Evolutionary conservation across 2,113 vertebrate species (phyloP), one percentile per base, ranked within the genome.

Genomic region (Notiomystis cincta): DNA sequence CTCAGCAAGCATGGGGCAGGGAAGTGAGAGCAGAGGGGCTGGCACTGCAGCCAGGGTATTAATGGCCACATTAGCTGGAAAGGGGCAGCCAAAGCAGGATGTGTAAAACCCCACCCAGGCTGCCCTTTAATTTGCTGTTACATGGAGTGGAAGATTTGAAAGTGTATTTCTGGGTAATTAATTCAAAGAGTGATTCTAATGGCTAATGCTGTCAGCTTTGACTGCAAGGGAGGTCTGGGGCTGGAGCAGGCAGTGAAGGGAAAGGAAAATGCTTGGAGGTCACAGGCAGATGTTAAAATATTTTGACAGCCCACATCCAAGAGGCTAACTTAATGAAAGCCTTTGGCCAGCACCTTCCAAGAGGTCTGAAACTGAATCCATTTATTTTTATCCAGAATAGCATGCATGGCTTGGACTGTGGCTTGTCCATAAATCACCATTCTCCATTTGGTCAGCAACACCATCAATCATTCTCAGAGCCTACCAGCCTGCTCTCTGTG

Each of bases 81-180:
- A 94, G 90, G 89, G 71, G 77, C 92, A 95, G 85, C 85, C 89
- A 86, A 76, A 92, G 57, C 93, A 85, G 45, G 62, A 92, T 16
- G 35, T 95, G 77, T 92, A 87, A 95, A 96, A 95, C 94, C 83
- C 93, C 87, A 94, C 93, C 85, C 92, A 97, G 91, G 66, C 96
- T 95, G 95, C 91, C 96, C 93, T 97, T 97, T 95, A 96, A 97
- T 97, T 96, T 97, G 89, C 95, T 96, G 92, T 95, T 96, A 97
- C 94, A 94, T 76, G 93, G 70, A 97, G 87, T 94, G 96, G 95
- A 97, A 97, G 97, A 96, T 96, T 72, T 93, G 95, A 97, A 97
- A 97, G 95, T 61, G 10, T 94, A 97, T 97, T 97, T 97, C 95
- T 97, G 96, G 93, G 77, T 97, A 97, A 97, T 97, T 97, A 97